phyloP scores from a whole-genome alignment of 2,888 invertebrate species.

The Zelleria hepariella region DNA sequence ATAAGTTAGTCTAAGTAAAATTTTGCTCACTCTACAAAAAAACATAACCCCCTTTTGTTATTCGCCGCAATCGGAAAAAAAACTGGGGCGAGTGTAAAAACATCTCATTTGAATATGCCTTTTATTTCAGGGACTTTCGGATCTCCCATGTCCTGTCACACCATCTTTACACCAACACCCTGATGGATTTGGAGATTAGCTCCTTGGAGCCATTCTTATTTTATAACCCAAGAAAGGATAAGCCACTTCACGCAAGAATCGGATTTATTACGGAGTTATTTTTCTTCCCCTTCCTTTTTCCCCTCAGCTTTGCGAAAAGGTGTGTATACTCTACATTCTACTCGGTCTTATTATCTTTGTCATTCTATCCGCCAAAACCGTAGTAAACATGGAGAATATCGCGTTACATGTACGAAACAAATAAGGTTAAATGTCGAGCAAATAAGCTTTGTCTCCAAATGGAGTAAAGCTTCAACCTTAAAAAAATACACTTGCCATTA shows the following conservation, averaged over 20 bases:
- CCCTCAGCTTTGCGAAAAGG: slow-evolving; percentile 52
- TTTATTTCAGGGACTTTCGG: slow-evolving; percentile 76
- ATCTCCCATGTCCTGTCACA: slow-evolving; percentile 85
- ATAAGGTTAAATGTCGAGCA: background rate
- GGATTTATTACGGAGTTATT: slow-evolving; percentile 43
- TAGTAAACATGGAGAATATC: background rate
- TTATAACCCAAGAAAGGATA: slow-evolving; percentile 77
- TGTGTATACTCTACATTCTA: slow-evolving; percentile 20
- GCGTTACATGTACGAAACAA: background rate
- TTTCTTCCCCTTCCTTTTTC: slow-evolving; percentile 44
- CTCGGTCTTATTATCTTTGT: background rate
- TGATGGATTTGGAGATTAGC: slow-evolving; percentile 81
- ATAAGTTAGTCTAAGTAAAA: too few species aligned
- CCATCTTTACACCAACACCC: slow-evolving; percentile 84
- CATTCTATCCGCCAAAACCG: background rate
- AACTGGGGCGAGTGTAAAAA: too few species aligned
- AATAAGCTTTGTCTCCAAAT: too few species aligned
- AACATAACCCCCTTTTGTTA: background rate
- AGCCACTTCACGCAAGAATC: slow-evolving; percentile 35
- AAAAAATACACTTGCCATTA: background rate
- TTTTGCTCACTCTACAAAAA: too few species aligned
- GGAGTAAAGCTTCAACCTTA: background rate
- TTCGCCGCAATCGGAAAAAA: too few species aligned
- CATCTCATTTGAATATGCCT: background rate
- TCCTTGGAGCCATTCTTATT: slow-evolving; percentile 77